Evolutionary conservation across 2,113 vertebrate species (phyloP), one percentile per base, ranked within the genome.

Genomic region (Suricata suricatta): DNA sequence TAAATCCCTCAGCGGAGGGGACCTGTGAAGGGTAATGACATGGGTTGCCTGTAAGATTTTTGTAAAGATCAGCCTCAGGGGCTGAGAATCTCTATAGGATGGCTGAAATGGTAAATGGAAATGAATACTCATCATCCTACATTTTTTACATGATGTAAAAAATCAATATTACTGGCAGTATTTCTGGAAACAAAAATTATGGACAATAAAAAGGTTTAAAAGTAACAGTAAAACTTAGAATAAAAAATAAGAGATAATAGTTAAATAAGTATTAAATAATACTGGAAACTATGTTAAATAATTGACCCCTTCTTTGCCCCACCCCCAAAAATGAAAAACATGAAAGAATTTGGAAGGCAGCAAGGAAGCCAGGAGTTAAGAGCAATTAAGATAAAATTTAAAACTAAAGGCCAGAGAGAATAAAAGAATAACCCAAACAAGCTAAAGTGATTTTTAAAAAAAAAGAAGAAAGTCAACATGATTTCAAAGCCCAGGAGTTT

Each of bases 371-470:
- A 13, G 76, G 84, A 79, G 14, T n/a, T 74, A 72, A 93, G 60
- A 83, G 38, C 54, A 92, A 64, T 80, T 93, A 93, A 72, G 64
- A 79, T 95, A 93, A 91, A 97, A 76, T 76, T 87, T 87, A 71
- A 97, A 97, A 92, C 89, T 90, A 66, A 96, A 96, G 85, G 47
- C 95, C 89, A 97, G 69, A 76, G 57, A 92, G 47, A 95, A 93
- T 60, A 71, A 95, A 96, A 74, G 35, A 88, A 82, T 17, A 95
- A 88, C 17, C 47, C 11, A 64, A 97, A 87, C 57, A 96, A 93
- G 41, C 7, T 89, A 93, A 96, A 79, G 72, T 85, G 74, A 90
- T 80, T 19, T 80, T 19, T 3, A 38, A 14, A 54, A 16, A 35
- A 35, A 90, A 64, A 31, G 27, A 64, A 31, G 63, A 64, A 31